Base-by-base conservation (phyloP, 2,797 vertebrate genomes). In the Amblyopsis hoosieri region DNA sequence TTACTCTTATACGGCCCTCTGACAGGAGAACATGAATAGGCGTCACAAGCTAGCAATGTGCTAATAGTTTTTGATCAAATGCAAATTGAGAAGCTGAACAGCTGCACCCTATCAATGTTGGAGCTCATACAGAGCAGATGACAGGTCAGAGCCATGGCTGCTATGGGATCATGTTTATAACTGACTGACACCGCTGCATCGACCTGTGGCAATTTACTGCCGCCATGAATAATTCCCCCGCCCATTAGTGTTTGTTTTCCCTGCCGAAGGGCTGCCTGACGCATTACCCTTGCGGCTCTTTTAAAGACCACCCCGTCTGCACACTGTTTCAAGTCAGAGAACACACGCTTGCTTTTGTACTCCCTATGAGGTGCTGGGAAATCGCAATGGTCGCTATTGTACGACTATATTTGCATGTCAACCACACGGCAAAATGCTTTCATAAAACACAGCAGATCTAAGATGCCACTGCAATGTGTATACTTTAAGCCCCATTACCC, bases 61-160 rank as follows among this genome's bases (percentile, higher is more conserved):
- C 57, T 71, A 62, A 81, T 79, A 67, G 0, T 37, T 1, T 74
- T 65, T 76, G 60, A 65, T 80, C 57, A 65, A 68, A 64, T 67
- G 64, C 66, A 62, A 73, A 69, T 48, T 31, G 49, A 76, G 47
- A 15, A 47, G 23, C 29, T 42, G 12, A 45, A 54, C 23, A 47
- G 63, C 54, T 66, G 12, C 8, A 29, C 48, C 64, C 48, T 45
- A 72, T 75, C 13, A 59, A 45, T 55, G 19, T 62, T 15, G 48
- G 45, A 58, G 12, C 60, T 72, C 53, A 69, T 70, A 66, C 13
- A 10, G 64, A 58, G 57, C 50, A 13, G 12, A 60, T 76, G 70
- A 71, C 29, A 64, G 61, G 55, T 37, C 46, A 19, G 3, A 12
- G 53, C 71, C 49, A 55, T 59, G 19, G 58, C 31, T 57, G 67